Evolutionary conservation across 2,797 vertebrate genomes (phyloP), one percentile per base, ranked within the genome.

Genomic region (Argyrosomus regius): DNA sequence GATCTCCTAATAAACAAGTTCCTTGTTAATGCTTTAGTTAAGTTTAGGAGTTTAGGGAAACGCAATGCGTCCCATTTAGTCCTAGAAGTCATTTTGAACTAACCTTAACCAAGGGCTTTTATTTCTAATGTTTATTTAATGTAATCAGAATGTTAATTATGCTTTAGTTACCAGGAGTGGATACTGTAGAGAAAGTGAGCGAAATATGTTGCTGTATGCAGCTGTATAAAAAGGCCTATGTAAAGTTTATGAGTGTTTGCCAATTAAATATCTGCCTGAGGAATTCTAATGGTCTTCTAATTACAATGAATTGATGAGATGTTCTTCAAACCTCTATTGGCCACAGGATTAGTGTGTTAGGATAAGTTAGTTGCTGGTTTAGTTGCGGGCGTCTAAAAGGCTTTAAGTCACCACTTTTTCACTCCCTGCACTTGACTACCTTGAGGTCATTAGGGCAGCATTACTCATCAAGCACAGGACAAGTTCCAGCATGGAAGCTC

Each of bases 401-500:
- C 54, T 8, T 54, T 9, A 39, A 31, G 52, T 20, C 45, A 62
- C n/a, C n/a, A 1, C 17, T 59, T 53, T 67, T 31, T 26, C 54
- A 80, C 57, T 76, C 26, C 12, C 17, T 41, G 52, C 16, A 43
- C 20, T 45, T 59, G 22, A 59, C 67, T n/a, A 28, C 49, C 71
- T 53, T 1, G 1, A 48, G 79, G 72, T 86, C 82, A 81, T 58
- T 52, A 48, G 66, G 57, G 61, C 67, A 71, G 54, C 9, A 8
- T 69, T 61, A 26, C 74, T 78, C 31, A 45, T 71, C 43, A 41
- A 49, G 57, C 60, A n/a, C 58, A 48, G 64, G 69, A 81, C 85
- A 31, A 41, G 90, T 85, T 75, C 46, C 35, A 77, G 66, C 90
- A n/a, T 60, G 91, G 39, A 16, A 13, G 26, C 72, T 61, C n/a